Evolutionary conservation across 2,888 invertebrate genomes (phyloP).

Genomic region (Macrophya alboannulata): DNA sequence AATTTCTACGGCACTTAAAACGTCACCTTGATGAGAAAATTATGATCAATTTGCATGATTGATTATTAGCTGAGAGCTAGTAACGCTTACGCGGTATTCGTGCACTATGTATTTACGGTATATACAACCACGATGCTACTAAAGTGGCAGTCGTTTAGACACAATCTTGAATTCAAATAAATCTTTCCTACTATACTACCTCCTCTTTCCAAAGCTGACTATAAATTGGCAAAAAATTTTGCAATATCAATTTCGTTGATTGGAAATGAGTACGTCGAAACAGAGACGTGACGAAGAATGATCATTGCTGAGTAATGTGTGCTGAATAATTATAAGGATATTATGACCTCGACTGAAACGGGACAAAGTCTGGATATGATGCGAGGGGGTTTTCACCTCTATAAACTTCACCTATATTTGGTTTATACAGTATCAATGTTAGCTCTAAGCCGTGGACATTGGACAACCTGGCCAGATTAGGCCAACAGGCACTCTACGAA

Average conservation of each 20-base stretch:
- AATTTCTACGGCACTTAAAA: constrained; percentile 49
- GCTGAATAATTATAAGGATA: background rate
- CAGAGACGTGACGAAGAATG: background rate
- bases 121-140: background rate
- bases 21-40: constrained; percentile 50
- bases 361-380: background rate
- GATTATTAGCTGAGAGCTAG: constrained; percentile 47
- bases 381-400: background rate
- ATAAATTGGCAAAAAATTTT: background rate
- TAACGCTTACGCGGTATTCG: constrained; percentile 28
- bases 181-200: background rate
- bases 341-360: background rate
- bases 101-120: no score
- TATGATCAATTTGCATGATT: constrained; percentile 53
- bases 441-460: constrained; percentile 25
- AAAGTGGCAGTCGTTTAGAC: constrained; percentile 12
- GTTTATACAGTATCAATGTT: constrained; percentile 45
- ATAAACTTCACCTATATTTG: constrained; percentile 10
- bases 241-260: background rate
- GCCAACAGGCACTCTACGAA: constrained; percentile 27
- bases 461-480: constrained; percentile 37
- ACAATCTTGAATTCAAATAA: background rate
- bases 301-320: background rate
- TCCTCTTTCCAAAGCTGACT: background rate
- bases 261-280: background rate